phyloP scores from a whole-genome alignment of 2,888 invertebrate genomes.

The Teleogryllus oceanicus region DNA sequence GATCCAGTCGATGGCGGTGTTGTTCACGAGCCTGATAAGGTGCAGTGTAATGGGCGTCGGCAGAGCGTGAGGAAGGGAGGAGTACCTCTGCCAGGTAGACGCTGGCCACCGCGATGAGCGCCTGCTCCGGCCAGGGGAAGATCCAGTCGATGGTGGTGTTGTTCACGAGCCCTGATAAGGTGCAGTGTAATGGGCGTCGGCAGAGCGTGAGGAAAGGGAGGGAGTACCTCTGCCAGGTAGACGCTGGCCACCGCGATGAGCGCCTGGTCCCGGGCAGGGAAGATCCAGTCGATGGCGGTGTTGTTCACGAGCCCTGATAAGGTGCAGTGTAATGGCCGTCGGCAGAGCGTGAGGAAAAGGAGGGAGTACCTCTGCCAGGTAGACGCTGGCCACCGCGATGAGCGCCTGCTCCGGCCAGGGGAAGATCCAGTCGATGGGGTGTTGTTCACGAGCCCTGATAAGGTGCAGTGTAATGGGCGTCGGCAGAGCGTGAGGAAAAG shows the following conservation, averaged over 20 bases:
- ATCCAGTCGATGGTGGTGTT: conserved; percentile 93
- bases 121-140: conserved; percentile 90
- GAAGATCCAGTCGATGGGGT: conserved; percentile 93
- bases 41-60: conserved; percentile 88
- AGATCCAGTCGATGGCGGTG: conserved; percentile 91
- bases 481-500: no score
- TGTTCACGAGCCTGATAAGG: conserved; percentile 91
- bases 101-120: conserved; percentile 80
- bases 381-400: conserved; percentile 80
- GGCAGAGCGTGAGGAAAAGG: no score
- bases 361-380: conserved; percentile 63
- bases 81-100: conserved; percentile 72
- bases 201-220: neutral
- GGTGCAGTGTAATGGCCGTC: conserved; percentile 51
- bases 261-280: conserved; percentile 91
- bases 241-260: conserved; percentile 81
- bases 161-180: conserved; percentile 65
- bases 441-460: conserved; percentile 80
- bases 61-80: conserved; percentile 63
- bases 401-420: conserved; percentile 91
- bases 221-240: conserved; percentile 68
- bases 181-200: no score
- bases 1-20: conserved; percentile 90
- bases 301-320: conserved; percentile 91
- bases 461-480: no score